Base-by-base conservation (phyloP, 1,140 invertebrate species). In the Elymnias hypermnestra region DNA sequence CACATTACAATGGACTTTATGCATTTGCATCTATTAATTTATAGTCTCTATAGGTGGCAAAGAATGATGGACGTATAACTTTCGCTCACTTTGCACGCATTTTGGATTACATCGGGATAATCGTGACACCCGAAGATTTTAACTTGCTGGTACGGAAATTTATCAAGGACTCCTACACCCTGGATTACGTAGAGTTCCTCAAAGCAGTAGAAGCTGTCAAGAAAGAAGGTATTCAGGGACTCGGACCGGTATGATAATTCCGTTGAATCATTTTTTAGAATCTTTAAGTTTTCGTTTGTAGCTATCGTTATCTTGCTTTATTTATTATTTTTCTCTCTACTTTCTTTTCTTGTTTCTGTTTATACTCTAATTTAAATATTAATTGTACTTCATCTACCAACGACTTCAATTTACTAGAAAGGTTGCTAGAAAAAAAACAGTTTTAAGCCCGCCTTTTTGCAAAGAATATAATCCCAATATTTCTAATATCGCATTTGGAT, bases 161-260 rank as follows among this genome's bases (percentile, higher is more conserved):
- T 60, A 85, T 91, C 41, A 92, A 91, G 55, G 89, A 93, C 69
- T 88, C 88, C 1, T 93, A 92, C 67, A 90, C 91, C 4, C 64
- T 93, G 0, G 92, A 93, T 72, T 93, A 93, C 60, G 88, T 92
- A 7, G 91, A 91, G 10, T 93, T 93, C 57, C 63, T 87, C 5
- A 72, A 72, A 22, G 78, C 73, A 0, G 63, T 93, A 0, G 87
- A 89, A 17, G 87, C 88, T 0, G 87, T 92, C 7, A 87, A 91
- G 49, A 77, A 85, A 31, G 79, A 90, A 52, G 88, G 89, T 39
- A 87, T 90, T 41, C 50, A 84, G 18, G 86, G 89, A 58, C 60
- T 89, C 0, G 88, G 87, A 6, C 84, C 87, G 31, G 89, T 89
- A 72, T 81, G 66, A 23, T 7, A 26, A 9, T 29, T 2, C 10